Evolutionary conservation across 2,113 vertebrate genomes (phyloP), one percentile per base, ranked within the genome.

Genomic region (Pagrus major): DNA sequence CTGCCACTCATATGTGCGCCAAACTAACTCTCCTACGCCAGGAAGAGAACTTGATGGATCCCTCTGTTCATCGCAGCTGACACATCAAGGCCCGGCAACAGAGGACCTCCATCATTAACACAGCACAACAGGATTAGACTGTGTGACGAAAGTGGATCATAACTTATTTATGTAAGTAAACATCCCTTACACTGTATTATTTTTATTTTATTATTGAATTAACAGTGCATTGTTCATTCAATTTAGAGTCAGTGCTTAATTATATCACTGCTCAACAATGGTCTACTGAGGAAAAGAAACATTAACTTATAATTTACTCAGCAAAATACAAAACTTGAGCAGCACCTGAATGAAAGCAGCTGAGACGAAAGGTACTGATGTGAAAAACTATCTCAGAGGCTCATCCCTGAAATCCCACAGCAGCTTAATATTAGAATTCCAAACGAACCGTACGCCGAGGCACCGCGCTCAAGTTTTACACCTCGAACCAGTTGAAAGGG

Each of bases 161-260:
- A 39, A 1, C 64, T 78, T 20, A 25, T 56, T n/a, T 83, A 49
- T 89, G 87, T 91, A 49, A 90, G 91, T 90, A 78, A 2, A 31
- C 42, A 15, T 56, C 37, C 59, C 54, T 51, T 31, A 35, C 8
- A 52, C n/a, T 75, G 58, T 5, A 39, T 33, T 55, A 10, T 49
- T 72, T 63, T 15, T 21, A 10, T 46, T 23, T 54, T 39, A 46
- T 46, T 27, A 60, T 52, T 41, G 11, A 44, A 44, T 31, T 27
- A 35, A 27, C 9, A 29, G 9, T 63, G 10, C 33, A 33, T 41
- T 76, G 25, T 37, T 66, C 1, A 68, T 46, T 44, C 2, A 47
- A 42, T 6, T 39, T 2, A 55, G n/a, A 66, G 39, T 29, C 18
- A 12, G 3, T 18, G 49, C 20, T 70, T 5, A 23, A 3, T 72